Conservation (phyloP, 2,113 vertebrate species). For the Pionites leucogaster region DNA sequence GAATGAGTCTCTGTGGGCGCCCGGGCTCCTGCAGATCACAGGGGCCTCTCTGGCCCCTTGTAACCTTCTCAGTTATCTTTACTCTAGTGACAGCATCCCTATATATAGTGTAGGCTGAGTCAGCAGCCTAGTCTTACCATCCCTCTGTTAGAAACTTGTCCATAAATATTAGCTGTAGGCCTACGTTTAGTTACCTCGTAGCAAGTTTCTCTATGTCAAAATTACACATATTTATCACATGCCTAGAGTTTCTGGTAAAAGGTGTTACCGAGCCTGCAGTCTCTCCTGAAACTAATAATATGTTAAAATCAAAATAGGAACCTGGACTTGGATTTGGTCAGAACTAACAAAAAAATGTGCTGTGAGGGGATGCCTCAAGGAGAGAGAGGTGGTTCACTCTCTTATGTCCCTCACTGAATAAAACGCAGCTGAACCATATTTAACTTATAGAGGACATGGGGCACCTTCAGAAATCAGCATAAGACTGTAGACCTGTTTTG, state of each 20-base stretch:
- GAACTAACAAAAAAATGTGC: not conserved
- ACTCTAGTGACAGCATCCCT: not conserved
- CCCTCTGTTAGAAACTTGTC: not conserved
- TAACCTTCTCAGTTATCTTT: constrained; percentile 36
- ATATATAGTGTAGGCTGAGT: constrained; percentile 6
- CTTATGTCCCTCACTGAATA: not conserved
- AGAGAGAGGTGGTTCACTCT: rapidly evolving
- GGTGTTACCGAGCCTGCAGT: not conserved
- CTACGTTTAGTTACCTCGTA: rapidly evolving
- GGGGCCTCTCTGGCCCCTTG: not conserved
- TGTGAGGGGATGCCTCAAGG: not conserved
- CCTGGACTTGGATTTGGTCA: not conserved
- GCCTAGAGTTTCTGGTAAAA: not conserved
- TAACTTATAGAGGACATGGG: rapidly evolving
- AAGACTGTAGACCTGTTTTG: not conserved
- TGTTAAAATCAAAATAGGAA: not conserved
- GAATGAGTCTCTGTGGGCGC: constrained; percentile 21
- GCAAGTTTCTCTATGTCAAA: not conserved
- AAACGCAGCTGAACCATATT: not conserved
- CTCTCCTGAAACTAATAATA: not conserved
- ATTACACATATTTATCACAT: rapidly evolving
- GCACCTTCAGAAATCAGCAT: not conserved
- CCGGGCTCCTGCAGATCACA: constrained; percentile 49
- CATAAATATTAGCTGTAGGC: not conserved
- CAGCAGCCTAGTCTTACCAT: constrained; percentile 7